Base-by-base conservation (phyloP, 2,888 invertebrate genomes). In the Microplitis deprimator region DNA sequence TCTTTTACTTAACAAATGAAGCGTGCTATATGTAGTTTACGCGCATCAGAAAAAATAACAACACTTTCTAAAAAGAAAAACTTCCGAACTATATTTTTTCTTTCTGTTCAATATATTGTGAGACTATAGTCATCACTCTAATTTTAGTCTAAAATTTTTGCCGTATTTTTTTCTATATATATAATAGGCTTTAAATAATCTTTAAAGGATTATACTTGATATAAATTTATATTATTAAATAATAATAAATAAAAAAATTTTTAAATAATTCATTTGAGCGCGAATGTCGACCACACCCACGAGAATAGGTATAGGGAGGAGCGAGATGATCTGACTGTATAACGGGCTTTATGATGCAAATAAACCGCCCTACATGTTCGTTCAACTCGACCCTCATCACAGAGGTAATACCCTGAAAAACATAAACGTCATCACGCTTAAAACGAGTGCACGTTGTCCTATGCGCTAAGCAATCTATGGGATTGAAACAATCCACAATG, bases 261-360 rank as follows among this genome's bases (percentile, higher is more conserved):
- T 16, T 41, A 16, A 20, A 64, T 17, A 17, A 50, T 20, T 73
- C 50, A 65, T 73, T 73, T 65, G 50, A 17, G 40, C 50, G 65
- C 29, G 65, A 73, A 73, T 73, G 40, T 70, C 74, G 70, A 65
- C 68, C 77, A 77, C 77, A 74, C 77, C 77, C 73, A 76, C 60
- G 61, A 50, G 50, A 50, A 50, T 50, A 50, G 69, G 59, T 62
- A 68, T 41, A 41, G 68, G 50, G 70, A 59, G 67, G 72, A 78
- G 80, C 79, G 80, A 76, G 73, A 74, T 71, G 73, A 74, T 75
- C 80, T 79, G 64, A 78, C 81, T 71, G 68, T 78, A 81, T 79
- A 77, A 77, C 69, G 68, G 77, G 82, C 84, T 84, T 84, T 84
- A 84, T 84, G 81, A 84, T 84, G 84, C 84, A 84, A 84, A 84